Percentiles rank a stretch among this genome's conserved stretches.
Conservation (phyloP, 2,888 invertebrate genomes). For the Fragum fragum region DNA sequence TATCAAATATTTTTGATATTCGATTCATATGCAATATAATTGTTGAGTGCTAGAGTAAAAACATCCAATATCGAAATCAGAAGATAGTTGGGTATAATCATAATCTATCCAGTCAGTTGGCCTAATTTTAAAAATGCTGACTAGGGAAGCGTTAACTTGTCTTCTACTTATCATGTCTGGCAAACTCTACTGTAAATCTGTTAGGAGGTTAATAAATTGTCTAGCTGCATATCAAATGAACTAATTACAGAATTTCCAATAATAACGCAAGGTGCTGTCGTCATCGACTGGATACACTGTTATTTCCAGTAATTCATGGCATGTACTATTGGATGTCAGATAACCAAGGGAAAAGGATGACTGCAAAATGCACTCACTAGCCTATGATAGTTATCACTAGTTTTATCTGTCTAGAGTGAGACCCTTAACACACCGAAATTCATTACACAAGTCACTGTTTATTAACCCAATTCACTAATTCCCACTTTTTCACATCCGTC, state of each 20-base stretch:
- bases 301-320: neutral
- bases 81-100: neutral
- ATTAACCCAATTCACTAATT: no score
- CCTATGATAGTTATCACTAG: neutral
- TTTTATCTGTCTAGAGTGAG: neutral
- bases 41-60: no score
- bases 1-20: no score
- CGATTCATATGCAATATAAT: no score
- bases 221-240: slow-evolving; percentile 46
- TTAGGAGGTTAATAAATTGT: slow-evolving; percentile 40
- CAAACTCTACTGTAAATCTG: slow-evolving; percentile 33
- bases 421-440: neutral
- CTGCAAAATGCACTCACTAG: slow-evolving; percentile 17
- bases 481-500: no score
- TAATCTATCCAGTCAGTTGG: neutral
- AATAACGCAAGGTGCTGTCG: slow-evolving; percentile 4
- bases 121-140: neutral
- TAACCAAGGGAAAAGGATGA: slow-evolving; percentile 5
- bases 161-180: slow-evolving; percentile 36
- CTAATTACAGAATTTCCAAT: slow-evolving; percentile 43
- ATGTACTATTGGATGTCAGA: neutral
- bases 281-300: neutral
- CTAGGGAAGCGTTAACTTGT: neutral
- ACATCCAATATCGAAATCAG: no score
- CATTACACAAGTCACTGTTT: no score